Conservation (phyloP, 1,140 invertebrate species). For the Thereuonema tuberculata region DNA sequence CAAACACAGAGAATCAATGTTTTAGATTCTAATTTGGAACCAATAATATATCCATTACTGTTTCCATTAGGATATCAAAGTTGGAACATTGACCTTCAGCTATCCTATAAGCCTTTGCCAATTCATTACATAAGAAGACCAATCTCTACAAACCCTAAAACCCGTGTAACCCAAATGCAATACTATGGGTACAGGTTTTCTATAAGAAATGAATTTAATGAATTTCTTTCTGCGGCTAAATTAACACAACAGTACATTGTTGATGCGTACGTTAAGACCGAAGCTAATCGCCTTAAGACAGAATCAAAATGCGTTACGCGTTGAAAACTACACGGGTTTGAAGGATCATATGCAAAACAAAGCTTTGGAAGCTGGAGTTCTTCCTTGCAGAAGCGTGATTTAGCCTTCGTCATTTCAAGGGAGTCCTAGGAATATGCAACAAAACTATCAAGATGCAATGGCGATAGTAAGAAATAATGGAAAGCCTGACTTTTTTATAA, state of each 20-base stretch:
- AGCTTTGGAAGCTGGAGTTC: slow-evolving; percentile 11
- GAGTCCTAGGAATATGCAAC: slow-evolving; percentile 31
- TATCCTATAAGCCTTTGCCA: too few species aligned
- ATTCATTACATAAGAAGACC: too few species aligned
- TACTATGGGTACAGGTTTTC: neutral
- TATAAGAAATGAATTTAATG: slow-evolving; percentile 15
- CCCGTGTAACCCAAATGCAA: neutral
- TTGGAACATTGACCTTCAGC: too few species aligned
- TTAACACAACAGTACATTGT: slow-evolving; percentile 31
- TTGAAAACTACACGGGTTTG: slow-evolving; percentile 35
- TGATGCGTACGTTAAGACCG: slow-evolving; percentile 38
- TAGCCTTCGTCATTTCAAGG: slow-evolving; percentile 32
- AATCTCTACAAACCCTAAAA: neutral
- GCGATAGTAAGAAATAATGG: slow-evolving; percentile 15
- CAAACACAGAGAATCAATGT: neutral
- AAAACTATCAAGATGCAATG: slow-evolving; percentile 34
- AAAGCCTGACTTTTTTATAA: slow-evolving; percentile 19
- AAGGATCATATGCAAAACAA: slow-evolving; percentile 17
- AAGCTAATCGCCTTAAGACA: slow-evolving; percentile 29
- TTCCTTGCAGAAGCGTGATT: slow-evolving; percentile 21
- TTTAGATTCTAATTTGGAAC: slow-evolving; percentile 24
- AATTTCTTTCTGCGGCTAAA: slow-evolving; percentile 15
- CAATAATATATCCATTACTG: slow-evolving; percentile 36
- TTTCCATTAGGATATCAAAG: slow-evolving; percentile 35
- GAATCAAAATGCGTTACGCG: slow-evolving; percentile 34